These are phyloP conservation scores for Albula glossodonta DNA, from an alignment of 2,113 vertebrate species.

Conservation along the genomic window DNA sequence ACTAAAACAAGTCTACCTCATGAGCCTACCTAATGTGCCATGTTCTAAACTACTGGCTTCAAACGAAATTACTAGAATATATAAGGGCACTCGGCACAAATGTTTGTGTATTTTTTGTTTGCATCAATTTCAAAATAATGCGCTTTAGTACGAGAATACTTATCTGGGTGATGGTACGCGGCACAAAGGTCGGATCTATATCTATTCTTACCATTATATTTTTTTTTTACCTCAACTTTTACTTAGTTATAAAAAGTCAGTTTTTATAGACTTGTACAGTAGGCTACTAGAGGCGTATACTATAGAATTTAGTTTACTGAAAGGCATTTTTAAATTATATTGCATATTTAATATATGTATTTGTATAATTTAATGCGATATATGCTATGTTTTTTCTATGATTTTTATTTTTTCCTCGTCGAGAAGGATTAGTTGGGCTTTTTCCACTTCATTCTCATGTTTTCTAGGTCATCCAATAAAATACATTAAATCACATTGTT, in stretches of 20 bases:
- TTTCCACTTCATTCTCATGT: neutral
- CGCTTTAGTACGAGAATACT: too few relatives aligned
- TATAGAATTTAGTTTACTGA: too few relatives aligned
- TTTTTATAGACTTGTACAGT: too few relatives aligned
- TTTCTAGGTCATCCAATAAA: neutral
- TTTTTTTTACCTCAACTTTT: too few relatives aligned
- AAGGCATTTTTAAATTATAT: too few relatives aligned
- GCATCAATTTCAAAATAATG: neutral
- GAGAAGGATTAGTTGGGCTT: neutral
- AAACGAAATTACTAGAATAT: neutral
- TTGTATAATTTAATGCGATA: neutral
- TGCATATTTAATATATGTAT: neutral
- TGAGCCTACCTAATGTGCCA: neutral
- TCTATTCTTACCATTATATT: too few relatives aligned
- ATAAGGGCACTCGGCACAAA: neutral
- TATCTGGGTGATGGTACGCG: neutral
- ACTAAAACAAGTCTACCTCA: neutral
- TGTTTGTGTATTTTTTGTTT: neutral
- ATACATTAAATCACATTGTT: neutral
- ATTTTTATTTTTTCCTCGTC: neutral
- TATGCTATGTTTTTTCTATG: neutral
- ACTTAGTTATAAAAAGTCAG: too few relatives aligned
- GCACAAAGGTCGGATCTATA: neutral
- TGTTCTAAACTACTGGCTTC: neutral
- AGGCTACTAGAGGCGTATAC: too few relatives aligned